These are phyloP conservation scores for Pseudochaenichthys georgianus DNA, from an alignment of 2,797 vertebrate genomes.

Conservation along the genomic window DNA sequence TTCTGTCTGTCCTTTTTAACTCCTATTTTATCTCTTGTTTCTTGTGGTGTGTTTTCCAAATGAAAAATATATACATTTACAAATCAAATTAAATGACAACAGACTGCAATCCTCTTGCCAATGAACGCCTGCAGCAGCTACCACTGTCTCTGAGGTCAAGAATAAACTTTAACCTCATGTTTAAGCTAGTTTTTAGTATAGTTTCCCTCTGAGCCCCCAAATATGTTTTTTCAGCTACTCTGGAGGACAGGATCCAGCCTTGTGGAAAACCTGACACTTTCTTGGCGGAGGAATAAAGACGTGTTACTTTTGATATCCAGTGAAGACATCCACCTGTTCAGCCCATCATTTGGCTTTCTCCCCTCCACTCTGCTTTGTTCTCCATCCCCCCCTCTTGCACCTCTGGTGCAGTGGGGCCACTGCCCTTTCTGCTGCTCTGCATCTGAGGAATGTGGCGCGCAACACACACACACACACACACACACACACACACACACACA, in stretches of 20 bases:
- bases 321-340: slow-evolving; percentile 59
- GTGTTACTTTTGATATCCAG: not conserved
- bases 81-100: not conserved
- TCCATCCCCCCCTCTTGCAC: slow-evolving; percentile 62
- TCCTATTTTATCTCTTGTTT: not conserved
- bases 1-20: not conserved
- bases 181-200: not conserved
- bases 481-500: slow-evolving; percentile 38
- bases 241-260: not conserved
- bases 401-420: slow-evolving; percentile 77
- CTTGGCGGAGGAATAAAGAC: not conserved
- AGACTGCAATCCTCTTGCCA: not conserved
- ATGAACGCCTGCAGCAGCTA: not conserved
- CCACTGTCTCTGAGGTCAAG: not conserved
- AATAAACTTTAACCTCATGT: not conserved
- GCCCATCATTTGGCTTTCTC: slow-evolving; percentile 30
- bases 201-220: not conserved
- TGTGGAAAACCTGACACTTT: not conserved
- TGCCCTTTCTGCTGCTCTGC: slow-evolving; percentile 74
- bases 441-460: slow-evolving; percentile 75
- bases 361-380: slow-evolving; percentile 45
- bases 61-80: not conserved
- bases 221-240: not conserved
- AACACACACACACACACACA: slow-evolving; percentile 45
- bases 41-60: not conserved